Evolutionary conservation across 2,113 vertebrate genomes (phyloP).

Genomic region (Rhadina sibilatrix): DNA sequence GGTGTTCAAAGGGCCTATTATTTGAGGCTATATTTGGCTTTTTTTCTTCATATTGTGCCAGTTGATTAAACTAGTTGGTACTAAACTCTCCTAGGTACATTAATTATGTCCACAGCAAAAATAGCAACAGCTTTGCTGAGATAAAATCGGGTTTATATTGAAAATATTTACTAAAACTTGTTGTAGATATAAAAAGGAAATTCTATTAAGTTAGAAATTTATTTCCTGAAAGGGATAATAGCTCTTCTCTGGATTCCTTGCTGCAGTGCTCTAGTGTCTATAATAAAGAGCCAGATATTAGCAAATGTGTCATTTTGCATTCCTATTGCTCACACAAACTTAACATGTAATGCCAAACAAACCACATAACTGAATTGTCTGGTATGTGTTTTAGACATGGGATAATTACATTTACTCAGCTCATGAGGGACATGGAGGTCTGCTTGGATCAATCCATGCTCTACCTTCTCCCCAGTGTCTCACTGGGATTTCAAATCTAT

Average conservation of each 20-base stretch:
- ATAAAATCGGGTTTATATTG: neutral
- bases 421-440: neutral
- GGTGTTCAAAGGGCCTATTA: neutral
- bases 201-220: neutral
- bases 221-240: neutral
- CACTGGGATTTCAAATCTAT: neutral
- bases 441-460: neutral
- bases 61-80: neutral
- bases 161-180: neutral
- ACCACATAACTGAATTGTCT: neutral
- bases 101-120: neutral
- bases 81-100: neutral
- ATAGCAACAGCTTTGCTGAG: neutral
- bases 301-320: neutral
- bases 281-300: neutral
- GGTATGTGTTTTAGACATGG: neutral
- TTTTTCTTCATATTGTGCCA: neutral
- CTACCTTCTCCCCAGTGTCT: neutral
- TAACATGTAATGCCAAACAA: neutral
- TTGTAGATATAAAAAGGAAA: neutral
- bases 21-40: neutral
- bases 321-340: neutral
- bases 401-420: neutral
- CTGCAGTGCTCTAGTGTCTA: neutral
- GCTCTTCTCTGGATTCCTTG: neutral